phyloP scores from a whole-genome alignment of 2,113 vertebrate genomes.

The Tragelaphus buxtoni region DNA sequence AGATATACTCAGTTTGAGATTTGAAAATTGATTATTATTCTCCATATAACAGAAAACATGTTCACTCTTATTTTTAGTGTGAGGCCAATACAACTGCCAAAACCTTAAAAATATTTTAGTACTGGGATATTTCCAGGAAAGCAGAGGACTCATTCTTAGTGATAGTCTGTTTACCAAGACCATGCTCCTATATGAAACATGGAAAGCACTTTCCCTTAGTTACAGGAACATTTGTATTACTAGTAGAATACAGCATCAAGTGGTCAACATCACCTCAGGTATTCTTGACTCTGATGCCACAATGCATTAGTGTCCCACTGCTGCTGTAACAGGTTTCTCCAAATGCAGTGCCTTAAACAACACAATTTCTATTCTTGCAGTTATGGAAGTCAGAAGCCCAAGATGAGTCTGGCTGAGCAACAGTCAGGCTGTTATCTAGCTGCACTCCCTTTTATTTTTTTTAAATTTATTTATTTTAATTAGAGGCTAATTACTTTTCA shows the following conservation, averaged over 20 bases:
- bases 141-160: conserved; percentile 35
- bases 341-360: neutral
- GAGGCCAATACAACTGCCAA: conserved; percentile 31
- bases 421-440: neutral
- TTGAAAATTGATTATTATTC: conserved; percentile 30
- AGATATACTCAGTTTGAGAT: conserved; percentile 3
- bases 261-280: neutral
- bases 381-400: neutral
- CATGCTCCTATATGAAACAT: neutral
- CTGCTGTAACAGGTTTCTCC: neutral
- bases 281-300: neutral
- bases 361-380: neutral
- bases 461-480: too few relatives aligned
- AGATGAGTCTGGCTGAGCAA: neutral
- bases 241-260: neutral
- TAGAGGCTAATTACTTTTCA: too few relatives aligned
- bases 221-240: neutral
- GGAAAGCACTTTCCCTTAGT: neutral
- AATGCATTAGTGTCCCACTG: neutral
- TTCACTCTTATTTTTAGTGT: conserved; percentile 39
- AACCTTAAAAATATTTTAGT: conserved; percentile 46
- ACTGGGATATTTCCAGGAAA: conserved; percentile 39
- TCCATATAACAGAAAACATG: conserved; percentile 27
- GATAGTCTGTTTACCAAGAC: neutral
- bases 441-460: neutral